These are phyloP conservation scores for Himalopsyche phryganea DNA, from an alignment of 1,140 invertebrate species.

Conservation along the genomic window DNA sequence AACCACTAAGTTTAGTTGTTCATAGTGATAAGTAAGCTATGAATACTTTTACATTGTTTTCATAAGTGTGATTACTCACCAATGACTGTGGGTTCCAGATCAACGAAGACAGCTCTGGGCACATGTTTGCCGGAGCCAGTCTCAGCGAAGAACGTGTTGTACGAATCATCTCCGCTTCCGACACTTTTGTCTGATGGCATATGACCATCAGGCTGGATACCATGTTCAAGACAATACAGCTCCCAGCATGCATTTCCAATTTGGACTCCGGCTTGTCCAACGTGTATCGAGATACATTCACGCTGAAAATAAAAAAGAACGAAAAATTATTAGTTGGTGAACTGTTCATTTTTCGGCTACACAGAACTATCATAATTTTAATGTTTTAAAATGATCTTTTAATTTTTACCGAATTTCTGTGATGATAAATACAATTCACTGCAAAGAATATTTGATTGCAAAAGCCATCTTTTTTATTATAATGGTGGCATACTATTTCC, in stretches of 20 bases:
- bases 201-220: conserved; percentile 70
- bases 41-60: neutral
- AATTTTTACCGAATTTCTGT: no score
- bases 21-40: no score
- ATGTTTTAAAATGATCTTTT: no score
- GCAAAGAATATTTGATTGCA: no score
- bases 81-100: conserved; percentile 84
- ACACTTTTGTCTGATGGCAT: conserved; percentile 64
- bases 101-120: conserved; percentile 79
- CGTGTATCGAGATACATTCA: conserved; percentile 70
- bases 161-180: conserved; percentile 74
- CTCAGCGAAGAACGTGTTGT: conserved; percentile 89
- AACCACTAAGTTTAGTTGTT: no score
- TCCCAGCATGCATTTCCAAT: conserved; percentile 80
- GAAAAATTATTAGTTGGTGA: no score
- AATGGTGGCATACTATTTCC: no score
- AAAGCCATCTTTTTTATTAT: no score
- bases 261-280: conserved; percentile 71
- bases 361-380: no score
- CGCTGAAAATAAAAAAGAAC: conserved; percentile 40
- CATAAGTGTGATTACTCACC: conserved; percentile 56
- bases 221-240: conserved; percentile 76
- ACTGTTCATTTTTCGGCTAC: no score
- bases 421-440: no score
- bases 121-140: conserved; percentile 85